phyloP scores from a whole-genome alignment of 1,140 invertebrate species.

The Meloidogyne chitwoodi region DNA sequence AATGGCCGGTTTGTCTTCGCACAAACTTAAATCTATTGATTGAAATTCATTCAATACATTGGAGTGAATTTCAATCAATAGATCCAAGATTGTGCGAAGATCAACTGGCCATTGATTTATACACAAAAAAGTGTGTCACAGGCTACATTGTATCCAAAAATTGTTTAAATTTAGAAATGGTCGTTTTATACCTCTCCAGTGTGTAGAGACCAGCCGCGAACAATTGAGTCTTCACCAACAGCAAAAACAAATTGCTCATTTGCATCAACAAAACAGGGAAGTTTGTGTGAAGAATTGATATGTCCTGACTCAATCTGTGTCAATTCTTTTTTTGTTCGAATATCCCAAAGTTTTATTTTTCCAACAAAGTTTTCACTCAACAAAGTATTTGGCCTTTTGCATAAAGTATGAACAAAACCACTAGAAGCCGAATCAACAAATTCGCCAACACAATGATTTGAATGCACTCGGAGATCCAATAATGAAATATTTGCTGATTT shows the following conservation, averaged over 20 bases:
- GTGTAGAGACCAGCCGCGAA: conserved; percentile 26
- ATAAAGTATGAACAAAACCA: conserved; percentile 20
- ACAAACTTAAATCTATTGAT: too few relatives aligned
- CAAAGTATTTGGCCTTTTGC: conserved; percentile 11
- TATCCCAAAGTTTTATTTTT: conserved; percentile 31
- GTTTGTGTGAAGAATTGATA: conserved; percentile 26
- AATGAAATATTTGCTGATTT: conserved; percentile 19
- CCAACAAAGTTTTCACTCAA: conserved; percentile 31
- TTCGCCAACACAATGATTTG: conserved; percentile 22
- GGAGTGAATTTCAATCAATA: too few relatives aligned
- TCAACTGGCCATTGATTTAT: too few relatives aligned
- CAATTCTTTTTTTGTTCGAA: conserved; percentile 1
- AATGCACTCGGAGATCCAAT: conserved; percentile 17
- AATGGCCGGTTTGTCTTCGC: too few relatives aligned
- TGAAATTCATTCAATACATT: too few relatives aligned
- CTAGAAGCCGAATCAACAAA: conserved; percentile 20
- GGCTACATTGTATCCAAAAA: too few relatives aligned
- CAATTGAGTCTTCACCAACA: conserved; percentile 27
- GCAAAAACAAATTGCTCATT: conserved; percentile 28
- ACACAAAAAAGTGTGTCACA: too few relatives aligned
- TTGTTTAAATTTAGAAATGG: too few relatives aligned
- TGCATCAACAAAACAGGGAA: conserved; percentile 31
- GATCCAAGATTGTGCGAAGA: too few relatives aligned
- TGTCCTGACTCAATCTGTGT: conserved; percentile 16
- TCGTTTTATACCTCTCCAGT: conserved; percentile 12